phyloP scores from a whole-genome alignment of 2,888 invertebrate species.

The Gandaritis pyraliata region DNA sequence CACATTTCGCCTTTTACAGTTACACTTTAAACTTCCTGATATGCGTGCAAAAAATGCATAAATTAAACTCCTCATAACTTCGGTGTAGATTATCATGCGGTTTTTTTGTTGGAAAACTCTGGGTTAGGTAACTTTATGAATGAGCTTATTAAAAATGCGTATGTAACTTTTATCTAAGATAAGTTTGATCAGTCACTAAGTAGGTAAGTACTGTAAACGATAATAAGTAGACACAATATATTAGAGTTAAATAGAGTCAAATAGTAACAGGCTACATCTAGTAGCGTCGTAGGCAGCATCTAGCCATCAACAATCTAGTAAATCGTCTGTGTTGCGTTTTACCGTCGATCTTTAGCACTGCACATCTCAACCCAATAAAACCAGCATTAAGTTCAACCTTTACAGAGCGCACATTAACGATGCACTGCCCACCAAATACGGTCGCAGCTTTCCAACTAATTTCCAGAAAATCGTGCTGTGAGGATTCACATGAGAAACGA shows the following conservation, averaged over 20 bases:
- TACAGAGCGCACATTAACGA: conserved; percentile 22
- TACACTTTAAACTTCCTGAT: conserved; percentile 77
- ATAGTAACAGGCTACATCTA: no score
- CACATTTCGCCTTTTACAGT: conserved; percentile 82
- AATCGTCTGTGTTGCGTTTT: background rate
- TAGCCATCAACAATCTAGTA: no score
- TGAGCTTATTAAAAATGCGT: conserved; percentile 3
- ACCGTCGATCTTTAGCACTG: background rate
- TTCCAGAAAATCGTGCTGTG: conserved; percentile 71
- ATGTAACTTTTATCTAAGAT: conserved; percentile 10
- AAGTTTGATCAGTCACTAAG: background rate
- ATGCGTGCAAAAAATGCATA: conserved; percentile 73
- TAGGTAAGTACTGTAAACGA: no score
- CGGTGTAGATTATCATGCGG: conserved; percentile 9
- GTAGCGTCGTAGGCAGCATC: no score
- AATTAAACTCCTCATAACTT: conserved; percentile 70
- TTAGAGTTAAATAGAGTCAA: no score
- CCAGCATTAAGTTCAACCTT: conserved; percentile 20
- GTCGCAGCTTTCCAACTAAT: conserved; percentile 72
- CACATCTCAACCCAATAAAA: conserved; percentile 13
- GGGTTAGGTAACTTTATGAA: conserved; percentile 24
- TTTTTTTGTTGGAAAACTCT: conserved; percentile 16
- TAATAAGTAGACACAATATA: no score
- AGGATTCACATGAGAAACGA: conserved; percentile 79
- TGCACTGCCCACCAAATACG: conserved; percentile 51